Evolutionary conservation across 2,113 vertebrate genomes (phyloP).

Genomic region (Picathartes gymnocephalus): DNA sequence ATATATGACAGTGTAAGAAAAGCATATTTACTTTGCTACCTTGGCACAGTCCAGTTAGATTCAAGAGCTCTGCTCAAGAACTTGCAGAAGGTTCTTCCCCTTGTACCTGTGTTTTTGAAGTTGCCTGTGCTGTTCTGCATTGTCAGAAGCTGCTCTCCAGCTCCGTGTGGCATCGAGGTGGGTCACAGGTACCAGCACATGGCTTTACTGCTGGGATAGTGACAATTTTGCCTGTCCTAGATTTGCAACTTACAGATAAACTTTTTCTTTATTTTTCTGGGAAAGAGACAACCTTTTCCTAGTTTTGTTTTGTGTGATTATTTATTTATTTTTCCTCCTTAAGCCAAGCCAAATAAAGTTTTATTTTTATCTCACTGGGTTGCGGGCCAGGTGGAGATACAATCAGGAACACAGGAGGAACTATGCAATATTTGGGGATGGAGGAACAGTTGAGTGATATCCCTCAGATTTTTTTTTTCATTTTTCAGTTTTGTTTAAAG

Average conservation of each 20-base stretch:
- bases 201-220: neutral
- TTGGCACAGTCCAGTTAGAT: neutral
- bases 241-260: neutral
- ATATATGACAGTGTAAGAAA: neutral
- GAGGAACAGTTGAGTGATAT: neutral
- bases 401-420: neutral
- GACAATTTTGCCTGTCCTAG: neutral
- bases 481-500: neutral
- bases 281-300: neutral
- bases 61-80: neutral
- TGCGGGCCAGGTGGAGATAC: neutral
- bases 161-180: neutral
- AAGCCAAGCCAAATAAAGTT: neutral
- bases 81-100: neutral
- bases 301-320: neutral
- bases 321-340: neutral
- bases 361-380: neutral
- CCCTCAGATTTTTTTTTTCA: neutral
- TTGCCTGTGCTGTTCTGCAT: neutral
- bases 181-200: rapidly evolving
- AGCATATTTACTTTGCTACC: neutral
- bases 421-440: neutral
- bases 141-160: neutral
- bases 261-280: neutral
- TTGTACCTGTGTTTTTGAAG: neutral